These are phyloP conservation scores for Dolichomitus sp. DNA, from an alignment of 2,888 invertebrate species.

Conservation along the genomic window DNA sequence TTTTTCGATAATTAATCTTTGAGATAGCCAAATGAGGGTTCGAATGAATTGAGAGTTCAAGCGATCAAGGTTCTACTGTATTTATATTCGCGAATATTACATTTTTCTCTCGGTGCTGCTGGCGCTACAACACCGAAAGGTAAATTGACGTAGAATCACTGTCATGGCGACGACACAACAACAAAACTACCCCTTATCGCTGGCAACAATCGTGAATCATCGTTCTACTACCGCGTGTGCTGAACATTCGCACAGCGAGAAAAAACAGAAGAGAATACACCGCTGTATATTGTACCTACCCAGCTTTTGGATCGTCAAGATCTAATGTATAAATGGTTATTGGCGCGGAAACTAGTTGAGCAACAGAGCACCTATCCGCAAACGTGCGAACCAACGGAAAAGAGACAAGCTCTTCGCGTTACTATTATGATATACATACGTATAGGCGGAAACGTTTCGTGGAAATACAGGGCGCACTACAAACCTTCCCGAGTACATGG, in stretches of 20 bases:
- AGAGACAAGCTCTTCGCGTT: not conserved
- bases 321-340: not conserved
- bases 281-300: not conserved
- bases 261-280: not conserved
- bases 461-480: not conserved
- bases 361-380: not conserved
- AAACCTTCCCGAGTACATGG: not conserved
- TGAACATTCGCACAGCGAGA: not conserved
- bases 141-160: not conserved
- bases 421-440: not conserved
- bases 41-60: too few species aligned
- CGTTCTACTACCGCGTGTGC: not conserved
- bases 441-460: not conserved
- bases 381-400: not conserved
- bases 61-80: not conserved
- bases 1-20: too few species aligned
- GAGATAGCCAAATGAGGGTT: too few species aligned
- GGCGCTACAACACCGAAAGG: not conserved
- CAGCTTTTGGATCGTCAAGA: not conserved
- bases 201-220: not conserved
- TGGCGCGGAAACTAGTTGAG: not conserved
- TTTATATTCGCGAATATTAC: too few species aligned
- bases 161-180: not conserved
- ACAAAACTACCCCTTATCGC: not conserved
- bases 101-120: too few species aligned